A percentile compares a stretch with the other conserved stretches of the same genome.
Evolutionary conservation across 2,113 vertebrate genomes (phyloP).

Genomic region (Taxidea taxus): DNA sequence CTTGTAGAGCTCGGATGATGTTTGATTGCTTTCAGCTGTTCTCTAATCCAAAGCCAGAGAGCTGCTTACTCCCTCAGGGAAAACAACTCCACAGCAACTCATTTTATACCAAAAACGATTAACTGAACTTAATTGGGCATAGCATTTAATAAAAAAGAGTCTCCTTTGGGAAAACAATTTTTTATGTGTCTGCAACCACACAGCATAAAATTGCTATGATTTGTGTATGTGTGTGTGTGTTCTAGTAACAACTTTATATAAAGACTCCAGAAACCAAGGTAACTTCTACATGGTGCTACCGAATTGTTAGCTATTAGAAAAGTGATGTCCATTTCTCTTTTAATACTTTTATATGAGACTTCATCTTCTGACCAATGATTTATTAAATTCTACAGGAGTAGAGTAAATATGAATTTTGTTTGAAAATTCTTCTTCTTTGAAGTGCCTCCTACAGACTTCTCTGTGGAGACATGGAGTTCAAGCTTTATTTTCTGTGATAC

Average conservation of each 20-base stretch:
- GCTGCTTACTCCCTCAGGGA: constrained; percentile 3
- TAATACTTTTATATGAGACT: not conserved
- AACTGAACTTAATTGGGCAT: constrained; percentile 65
- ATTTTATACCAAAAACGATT: constrained; percentile 64
- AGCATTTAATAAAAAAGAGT: constrained; percentile 69
- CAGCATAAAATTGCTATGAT: constrained; percentile 36
- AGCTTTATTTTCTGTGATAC: not conserved
- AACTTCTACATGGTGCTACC: not conserved
- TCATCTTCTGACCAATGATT: not conserved
- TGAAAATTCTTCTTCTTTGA: not conserved
- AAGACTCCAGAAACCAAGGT: not conserved
- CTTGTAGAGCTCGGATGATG: not conserved
- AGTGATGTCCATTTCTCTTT: not conserved
- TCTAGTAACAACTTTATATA: constrained; percentile 17
- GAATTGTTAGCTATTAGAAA: not conserved
- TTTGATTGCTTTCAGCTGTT: constrained; percentile 51
- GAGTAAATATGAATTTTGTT: not conserved
- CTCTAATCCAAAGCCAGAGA: not conserved
- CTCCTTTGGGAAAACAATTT: constrained; percentile 5
- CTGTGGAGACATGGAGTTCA: not conserved
- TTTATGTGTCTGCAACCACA: not conserved
- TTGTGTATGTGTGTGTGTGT: not conserved
- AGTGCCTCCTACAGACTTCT: not conserved
- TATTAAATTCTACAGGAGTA: not conserved
- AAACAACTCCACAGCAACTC: constrained; percentile 29